Conservation (phyloP, 2,888 invertebrate genomes). For the Hypercompe scribonia region DNA sequence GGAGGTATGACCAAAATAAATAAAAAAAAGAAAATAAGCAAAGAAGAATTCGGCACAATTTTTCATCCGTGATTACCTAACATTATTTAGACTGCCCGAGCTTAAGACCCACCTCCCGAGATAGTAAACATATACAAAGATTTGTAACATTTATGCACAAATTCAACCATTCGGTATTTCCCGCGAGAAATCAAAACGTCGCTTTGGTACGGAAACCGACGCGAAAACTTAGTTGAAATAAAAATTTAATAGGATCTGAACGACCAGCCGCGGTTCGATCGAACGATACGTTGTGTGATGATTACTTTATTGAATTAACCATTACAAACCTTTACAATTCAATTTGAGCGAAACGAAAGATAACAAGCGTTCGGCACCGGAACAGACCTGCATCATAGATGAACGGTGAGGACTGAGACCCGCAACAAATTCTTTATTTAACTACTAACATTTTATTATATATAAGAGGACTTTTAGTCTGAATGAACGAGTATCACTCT, state of each 20-base stretch:
- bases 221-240: conserved; percentile 24
- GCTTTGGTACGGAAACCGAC: conserved; percentile 24
- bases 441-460: conserved; percentile 19
- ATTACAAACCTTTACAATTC: conserved; percentile 51
- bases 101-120: conserved; percentile 29
- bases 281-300: not conserved
- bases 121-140: conserved; percentile 32
- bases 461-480: conserved; percentile 22
- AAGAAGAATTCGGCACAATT: conserved; percentile 26
- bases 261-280: not conserved
- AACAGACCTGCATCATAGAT: conserved; percentile 21
- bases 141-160: conserved; percentile 51
- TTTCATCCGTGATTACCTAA: conserved; percentile 42
- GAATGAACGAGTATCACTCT: conserved; percentile 8
- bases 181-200: conserved; percentile 53
- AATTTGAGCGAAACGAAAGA: conserved; percentile 35
- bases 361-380: not conserved
- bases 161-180: conserved; percentile 47
- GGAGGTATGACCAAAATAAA: not conserved
- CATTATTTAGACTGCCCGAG: conserved; percentile 41
- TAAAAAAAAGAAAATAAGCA: conserved; percentile 19
- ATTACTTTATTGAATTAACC: conserved; percentile 23
- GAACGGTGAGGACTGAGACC: conserved; percentile 6
- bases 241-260: not conserved
- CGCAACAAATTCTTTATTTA: conserved; percentile 8